Percentiles rank a stretch among this genome's conserved stretches.
Evolutionary conservation across 1,140 invertebrate genomes (phyloP).

Genomic region (Drosophila chauvacae): DNA sequence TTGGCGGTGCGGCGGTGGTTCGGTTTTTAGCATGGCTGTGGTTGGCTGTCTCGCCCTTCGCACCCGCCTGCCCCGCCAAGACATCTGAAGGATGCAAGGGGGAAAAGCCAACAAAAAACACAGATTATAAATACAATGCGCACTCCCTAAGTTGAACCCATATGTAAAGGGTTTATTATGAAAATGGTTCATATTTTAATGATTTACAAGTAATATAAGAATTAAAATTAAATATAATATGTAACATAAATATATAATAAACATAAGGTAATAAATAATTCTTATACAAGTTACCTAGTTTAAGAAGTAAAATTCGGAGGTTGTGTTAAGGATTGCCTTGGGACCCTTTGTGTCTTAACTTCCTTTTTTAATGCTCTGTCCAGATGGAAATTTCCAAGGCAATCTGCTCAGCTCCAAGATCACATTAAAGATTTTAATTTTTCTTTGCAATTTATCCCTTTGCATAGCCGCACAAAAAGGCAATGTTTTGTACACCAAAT

Average conservation of each 20-base stretch:
- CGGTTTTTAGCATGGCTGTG: conserved; percentile 74
- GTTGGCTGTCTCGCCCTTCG: conserved; percentile 67
- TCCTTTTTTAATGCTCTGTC: too few relatives aligned
- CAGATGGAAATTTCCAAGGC: too few relatives aligned
- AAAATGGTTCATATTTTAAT: not conserved
- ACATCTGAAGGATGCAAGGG: conserved; percentile 18
- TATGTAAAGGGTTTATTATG: not conserved
- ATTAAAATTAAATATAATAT: too few relatives aligned
- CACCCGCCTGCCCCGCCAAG: conserved; percentile 12
- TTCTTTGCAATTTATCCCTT: too few relatives aligned
- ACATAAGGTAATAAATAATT: too few relatives aligned
- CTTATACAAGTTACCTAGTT: too few relatives aligned
- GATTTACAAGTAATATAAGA: too few relatives aligned
- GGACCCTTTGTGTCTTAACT: too few relatives aligned
- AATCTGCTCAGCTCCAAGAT: too few relatives aligned
- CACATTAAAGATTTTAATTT: not conserved
- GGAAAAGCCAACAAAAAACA: conserved; percentile 18
- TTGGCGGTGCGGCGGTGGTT: conserved; percentile 68
- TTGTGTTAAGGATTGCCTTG: too few relatives aligned
- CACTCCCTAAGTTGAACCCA: not conserved
- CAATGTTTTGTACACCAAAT: not conserved
- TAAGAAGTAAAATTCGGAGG: too few relatives aligned
- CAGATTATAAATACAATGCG: conserved; percentile 21
- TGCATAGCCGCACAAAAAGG: not conserved
- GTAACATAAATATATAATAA: too few relatives aligned